A percentile compares a stretch with the other conserved stretches of the same genome.
phyloP scores from a whole-genome alignment of 2,113 vertebrate species.

The Geococcyx californianus region DNA sequence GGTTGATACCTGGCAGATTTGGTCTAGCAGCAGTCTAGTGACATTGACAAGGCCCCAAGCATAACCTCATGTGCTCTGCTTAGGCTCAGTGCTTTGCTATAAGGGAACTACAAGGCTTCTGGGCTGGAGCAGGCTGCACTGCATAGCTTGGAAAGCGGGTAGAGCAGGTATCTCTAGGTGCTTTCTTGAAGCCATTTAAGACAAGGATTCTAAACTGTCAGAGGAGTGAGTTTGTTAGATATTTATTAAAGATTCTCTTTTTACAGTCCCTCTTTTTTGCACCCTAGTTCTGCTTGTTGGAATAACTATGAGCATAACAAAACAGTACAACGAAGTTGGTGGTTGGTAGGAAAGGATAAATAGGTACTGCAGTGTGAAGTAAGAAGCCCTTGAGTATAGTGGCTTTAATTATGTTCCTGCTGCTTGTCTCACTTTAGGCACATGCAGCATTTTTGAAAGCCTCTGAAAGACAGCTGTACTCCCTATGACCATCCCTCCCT shows the following conservation, averaged over 20 bases:
- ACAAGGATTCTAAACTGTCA: not conserved
- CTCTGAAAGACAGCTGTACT: not conserved
- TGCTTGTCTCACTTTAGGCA: not conserved
- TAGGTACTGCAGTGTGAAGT: not conserved
- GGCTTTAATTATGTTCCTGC: not conserved
- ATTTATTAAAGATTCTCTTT: not conserved
- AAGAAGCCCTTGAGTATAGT: not conserved
- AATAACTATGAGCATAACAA: not conserved
- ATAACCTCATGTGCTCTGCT: not conserved
- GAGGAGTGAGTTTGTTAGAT: not conserved
- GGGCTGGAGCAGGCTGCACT: not conserved
- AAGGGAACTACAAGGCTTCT: not conserved
- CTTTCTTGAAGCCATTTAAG: not conserved
- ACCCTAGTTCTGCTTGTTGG: not conserved
- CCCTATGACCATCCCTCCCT: not conserved
- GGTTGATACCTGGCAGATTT: not conserved
- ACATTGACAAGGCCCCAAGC: fast-evolving
- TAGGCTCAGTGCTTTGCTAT: not conserved
- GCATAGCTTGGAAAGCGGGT: not conserved
- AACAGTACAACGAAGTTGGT: not conserved
- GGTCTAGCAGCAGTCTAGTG: not conserved
- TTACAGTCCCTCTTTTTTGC: not conserved
- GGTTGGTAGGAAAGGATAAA: not conserved
- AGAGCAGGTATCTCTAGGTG: not conserved
- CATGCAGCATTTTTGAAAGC: not conserved